Evolutionary conservation across 2,888 invertebrate genomes (phyloP), one percentile per base, ranked within the genome.

Genomic region (Zaprionus lineosus): DNA sequence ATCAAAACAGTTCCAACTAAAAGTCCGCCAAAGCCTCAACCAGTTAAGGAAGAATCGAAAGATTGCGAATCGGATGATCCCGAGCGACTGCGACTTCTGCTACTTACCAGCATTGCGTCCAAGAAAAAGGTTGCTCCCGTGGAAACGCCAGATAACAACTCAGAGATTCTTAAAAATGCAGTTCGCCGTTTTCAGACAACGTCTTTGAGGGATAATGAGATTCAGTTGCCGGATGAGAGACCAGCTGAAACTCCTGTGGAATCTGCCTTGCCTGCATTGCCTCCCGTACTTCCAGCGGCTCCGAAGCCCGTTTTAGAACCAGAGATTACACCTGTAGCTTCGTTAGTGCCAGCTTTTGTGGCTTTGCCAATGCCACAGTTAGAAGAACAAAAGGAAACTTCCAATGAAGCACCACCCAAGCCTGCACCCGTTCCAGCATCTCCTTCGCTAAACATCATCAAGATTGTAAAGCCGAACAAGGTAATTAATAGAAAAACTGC

Each of bases 391-490:
- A 19, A 28, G 0, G 37, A 60, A 18, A 8, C 24, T 4, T 2
- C 15, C 3, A 4, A 6, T 21, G 11, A 7, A 5, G 36, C 9
- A 34, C 2, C n/a, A 7, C 6, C 37, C 8, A n/a, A 9, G 4
- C 6, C 29, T 4, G 8, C 47, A 24, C 24, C 51, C 50, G 18
- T 26, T 26, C 4, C 8, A 29, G 9, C 33, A 19, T n/a, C 48
- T n/a, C n/a, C 36, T 6, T 28, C 48, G 0, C 5, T 51, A 1
- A 65, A 48, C 19, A 68, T 74, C 1, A 82, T 83, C 0, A 89
- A 88, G 70, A 88, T 89, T 26, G 79, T 89, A 0, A 89, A 89
- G 46, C 88, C 88, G 3, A 89, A 89, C 52, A 89, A 89, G 68
- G 77, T 89, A 0, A 89, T 89, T 9, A 89, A 89, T 41, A 77